Conservation (phyloP, 2,797 vertebrate genomes). For the Hemibagrus guttatus region DNA sequence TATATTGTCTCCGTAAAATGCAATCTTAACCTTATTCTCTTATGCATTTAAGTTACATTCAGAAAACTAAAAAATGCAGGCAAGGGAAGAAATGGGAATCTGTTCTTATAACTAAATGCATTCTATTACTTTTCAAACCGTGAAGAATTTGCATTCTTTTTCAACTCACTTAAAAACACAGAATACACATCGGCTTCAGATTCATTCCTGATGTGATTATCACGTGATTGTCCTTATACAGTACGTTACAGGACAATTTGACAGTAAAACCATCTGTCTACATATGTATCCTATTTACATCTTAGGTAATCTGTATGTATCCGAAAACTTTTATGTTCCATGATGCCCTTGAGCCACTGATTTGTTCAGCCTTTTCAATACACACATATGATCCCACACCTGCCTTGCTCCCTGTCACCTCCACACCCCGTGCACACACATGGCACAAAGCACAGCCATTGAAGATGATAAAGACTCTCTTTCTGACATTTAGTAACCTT, state of each 20-base stretch:
- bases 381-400: constrained; percentile 45
- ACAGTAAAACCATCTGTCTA: constrained; percentile 25
- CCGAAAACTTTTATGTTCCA: not conserved
- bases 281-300: not conserved
- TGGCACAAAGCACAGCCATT: constrained; percentile 61
- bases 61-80: not conserved
- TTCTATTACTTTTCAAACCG: not conserved
- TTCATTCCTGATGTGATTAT: constrained; percentile 18
- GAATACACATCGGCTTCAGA: not conserved
- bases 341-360: constrained; percentile 2
- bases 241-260: constrained; percentile 2
- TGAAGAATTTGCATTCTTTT: not conserved
- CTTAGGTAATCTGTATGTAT: not conserved
- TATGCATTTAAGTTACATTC: not conserved
- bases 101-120: not conserved
- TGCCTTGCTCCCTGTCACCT: constrained; percentile 37
- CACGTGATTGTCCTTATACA: not conserved
- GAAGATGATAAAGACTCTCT: constrained; percentile 82
- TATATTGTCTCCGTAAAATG: constrained; percentile 4
- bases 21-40: not conserved
- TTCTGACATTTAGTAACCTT: constrained; percentile 87
- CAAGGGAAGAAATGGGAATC: not conserved
- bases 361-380: constrained; percentile 21
- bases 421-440: constrained; percentile 34
- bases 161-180: not conserved